Percentiles rank a stretch among this genome's conserved stretches.
These are phyloP conservation scores for Protomyctophum bolini DNA, from an alignment of 2,113 vertebrate species.

Conservation along the genomic window DNA sequence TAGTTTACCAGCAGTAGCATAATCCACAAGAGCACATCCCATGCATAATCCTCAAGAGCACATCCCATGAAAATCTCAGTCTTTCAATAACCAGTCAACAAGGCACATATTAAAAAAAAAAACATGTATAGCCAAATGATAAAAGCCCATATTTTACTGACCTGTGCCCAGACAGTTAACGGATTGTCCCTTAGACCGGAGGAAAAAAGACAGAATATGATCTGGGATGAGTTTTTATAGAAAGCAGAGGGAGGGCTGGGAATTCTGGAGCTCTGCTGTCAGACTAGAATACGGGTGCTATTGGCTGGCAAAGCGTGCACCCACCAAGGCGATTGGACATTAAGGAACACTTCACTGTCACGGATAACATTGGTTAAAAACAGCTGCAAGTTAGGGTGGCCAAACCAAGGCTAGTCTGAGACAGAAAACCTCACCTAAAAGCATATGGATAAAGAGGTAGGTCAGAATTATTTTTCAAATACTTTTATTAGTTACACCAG, in stretches of 20 bases:
- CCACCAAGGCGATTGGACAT: conserved; percentile 61
- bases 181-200: conserved; percentile 49
- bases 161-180: conserved; percentile 53
- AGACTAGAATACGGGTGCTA: conserved; percentile 46
- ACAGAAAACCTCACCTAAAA: conserved; percentile 2
- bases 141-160: conserved; percentile 37
- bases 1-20: too few relatives aligned
- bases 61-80: background rate
- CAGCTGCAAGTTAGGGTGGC: conserved; percentile 53
- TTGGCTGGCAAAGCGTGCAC: conserved; percentile 61
- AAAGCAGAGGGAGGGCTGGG: conserved; percentile 47
- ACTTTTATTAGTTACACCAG: conserved; percentile 81
- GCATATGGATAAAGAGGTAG: conserved; percentile 20
- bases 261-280: conserved; percentile 45
- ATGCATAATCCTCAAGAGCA: too few relatives aligned
- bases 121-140: background rate
- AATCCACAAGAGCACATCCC: too few relatives aligned
- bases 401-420: conserved; percentile 1
- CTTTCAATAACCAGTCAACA: background rate
- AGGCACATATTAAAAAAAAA: background rate
- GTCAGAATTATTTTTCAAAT: conserved; percentile 62
- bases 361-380: conserved; percentile 44
- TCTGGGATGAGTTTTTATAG: conserved; percentile 70
- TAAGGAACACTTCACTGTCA: conserved; percentile 31
- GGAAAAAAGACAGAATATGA: conserved; percentile 73